Evolutionary conservation across 2,113 vertebrate genomes (phyloP), one percentile per base, ranked within the genome.

Genomic region (Cyprinodon brontotheroides): DNA sequence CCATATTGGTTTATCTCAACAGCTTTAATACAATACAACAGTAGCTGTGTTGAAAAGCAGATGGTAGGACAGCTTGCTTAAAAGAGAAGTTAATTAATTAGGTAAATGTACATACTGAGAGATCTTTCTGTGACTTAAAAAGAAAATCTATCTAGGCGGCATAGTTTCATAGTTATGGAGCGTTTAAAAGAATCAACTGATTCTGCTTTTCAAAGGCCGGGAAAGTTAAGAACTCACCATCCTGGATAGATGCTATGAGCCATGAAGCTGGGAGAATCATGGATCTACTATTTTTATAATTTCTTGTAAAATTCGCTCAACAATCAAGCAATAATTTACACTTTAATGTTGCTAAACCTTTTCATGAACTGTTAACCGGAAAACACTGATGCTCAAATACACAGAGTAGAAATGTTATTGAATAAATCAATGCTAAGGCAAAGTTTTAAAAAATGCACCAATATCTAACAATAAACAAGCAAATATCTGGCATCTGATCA

Each of bases 351-450:
- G 4, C 48, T 17, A 17, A 13, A 53, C 17, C 17, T 53, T 15
- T 53, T 15, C 1, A 9, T 45, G 9, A 45, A 45, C 43, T 45
- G 43, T 11, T 45, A 2, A 53, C 48, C 14, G 14, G 7, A 15
- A 20, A 15, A 57, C 17, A 14, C 6, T 20, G 50, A 6, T 57
- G 17, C 17, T 50, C 14, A 50, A 20, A 50, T 17, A 15, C 4
- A 1, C 15, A 17, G 17, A 17, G 59, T 66, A 67, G 72, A 48
- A 65, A 64, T 17, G n/a, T 43, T 37, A 8, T 41, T 48, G 29
- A 72, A 79, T 76, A 69, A 80, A 78, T 83, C 61, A 61, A 75
- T 73, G 82, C 47, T 41, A 11, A 40, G 84, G 61, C 66, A 50
- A 41, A n/a, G 67, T 67, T 29, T 29, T 1, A 29, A 50, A 50